Percentiles rank a stretch among this genome's conserved stretches.
phyloP scores from a whole-genome alignment of 2,113 vertebrate species.

The Lepidothrix coronata region DNA sequence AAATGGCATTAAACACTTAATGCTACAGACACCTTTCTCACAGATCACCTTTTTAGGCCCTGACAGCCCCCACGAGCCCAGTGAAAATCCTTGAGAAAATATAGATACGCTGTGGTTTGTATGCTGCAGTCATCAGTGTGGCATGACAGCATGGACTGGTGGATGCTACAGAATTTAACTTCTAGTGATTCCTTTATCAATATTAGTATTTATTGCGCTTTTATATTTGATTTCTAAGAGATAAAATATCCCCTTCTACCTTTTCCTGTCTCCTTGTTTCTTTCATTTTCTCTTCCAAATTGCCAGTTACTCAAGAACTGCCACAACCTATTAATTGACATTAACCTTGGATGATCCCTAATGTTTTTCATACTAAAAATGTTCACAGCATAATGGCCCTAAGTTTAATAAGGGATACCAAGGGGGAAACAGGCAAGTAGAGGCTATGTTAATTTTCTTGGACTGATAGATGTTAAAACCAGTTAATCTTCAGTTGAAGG shows the following conservation, averaged over 20 bases:
- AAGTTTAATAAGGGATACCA: constrained; percentile 43
- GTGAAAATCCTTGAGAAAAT: neutral
- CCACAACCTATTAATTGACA: constrained; percentile 39
- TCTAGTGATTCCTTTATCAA: neutral
- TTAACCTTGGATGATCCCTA: constrained; percentile 19
- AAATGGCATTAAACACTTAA: neutral
- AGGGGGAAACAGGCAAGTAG: constrained; percentile 2
- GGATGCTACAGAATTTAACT: neutral
- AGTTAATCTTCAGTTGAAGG: neutral
- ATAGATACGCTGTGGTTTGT: neutral
- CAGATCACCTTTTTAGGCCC: neutral
- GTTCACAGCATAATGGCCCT: constrained; percentile 12
- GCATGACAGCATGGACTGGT: neutral
- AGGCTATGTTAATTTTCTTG: constrained; percentile 24
- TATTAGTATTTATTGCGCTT: neutral
- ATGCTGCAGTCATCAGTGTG: neutral
- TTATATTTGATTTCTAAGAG: neutral
- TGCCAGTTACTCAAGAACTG: neutral
- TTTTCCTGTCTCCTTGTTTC: neutral
- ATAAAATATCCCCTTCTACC: neutral
- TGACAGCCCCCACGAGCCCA: neutral
- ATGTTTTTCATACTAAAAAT: constrained; percentile 30
- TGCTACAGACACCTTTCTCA: neutral
- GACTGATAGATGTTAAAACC: neutral
- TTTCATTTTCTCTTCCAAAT: constrained; percentile 18